phyloP scores from a whole-genome alignment of 2,888 invertebrate genomes.

The Silvanus unidentatus region DNA sequence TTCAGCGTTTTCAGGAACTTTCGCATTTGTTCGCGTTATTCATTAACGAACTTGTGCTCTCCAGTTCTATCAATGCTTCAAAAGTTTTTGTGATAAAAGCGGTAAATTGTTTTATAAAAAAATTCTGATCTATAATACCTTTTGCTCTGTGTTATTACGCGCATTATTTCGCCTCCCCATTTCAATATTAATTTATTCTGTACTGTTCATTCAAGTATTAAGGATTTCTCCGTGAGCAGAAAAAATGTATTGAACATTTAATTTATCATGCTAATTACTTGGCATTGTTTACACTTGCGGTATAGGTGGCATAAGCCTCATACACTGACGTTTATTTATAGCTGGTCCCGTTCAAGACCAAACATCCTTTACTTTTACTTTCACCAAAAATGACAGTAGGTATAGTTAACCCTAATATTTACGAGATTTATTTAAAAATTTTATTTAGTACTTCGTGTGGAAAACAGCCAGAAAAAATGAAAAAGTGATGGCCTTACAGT shows the following conservation, averaged over 20 bases:
- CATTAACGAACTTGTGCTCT: constrained; percentile 44
- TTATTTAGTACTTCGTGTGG: too few species aligned
- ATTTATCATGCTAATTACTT: constrained; percentile 24
- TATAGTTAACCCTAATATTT: constrained; percentile 8
- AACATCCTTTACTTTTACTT: constrained; percentile 37
- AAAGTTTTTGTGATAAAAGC: constrained; percentile 37
- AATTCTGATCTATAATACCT: background rate
- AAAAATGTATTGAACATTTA: background rate
- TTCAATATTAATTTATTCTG: background rate
- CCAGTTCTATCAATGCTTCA: constrained; percentile 42
- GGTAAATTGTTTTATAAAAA: constrained; percentile 3
- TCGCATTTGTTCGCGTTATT: constrained; percentile 46
- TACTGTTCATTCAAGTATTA: background rate
- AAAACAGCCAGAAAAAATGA: too few species aligned
- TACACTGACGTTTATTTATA: constrained; percentile 35
- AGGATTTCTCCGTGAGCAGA: too few species aligned
- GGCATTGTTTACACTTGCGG: constrained; percentile 32
- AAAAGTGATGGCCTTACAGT: too few species aligned
- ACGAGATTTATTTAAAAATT: background rate
- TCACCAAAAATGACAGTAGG: constrained; percentile 22
- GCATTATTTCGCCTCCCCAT: background rate
- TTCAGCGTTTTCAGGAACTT: constrained; percentile 43
- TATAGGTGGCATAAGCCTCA: constrained; percentile 29
- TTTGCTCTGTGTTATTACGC: background rate
- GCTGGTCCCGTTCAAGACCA: constrained; percentile 33